Evolutionary conservation across 2,888 invertebrate species (phyloP), one percentile per base, ranked within the genome.

Genomic region (Leptura quadrifasciata): DNA sequence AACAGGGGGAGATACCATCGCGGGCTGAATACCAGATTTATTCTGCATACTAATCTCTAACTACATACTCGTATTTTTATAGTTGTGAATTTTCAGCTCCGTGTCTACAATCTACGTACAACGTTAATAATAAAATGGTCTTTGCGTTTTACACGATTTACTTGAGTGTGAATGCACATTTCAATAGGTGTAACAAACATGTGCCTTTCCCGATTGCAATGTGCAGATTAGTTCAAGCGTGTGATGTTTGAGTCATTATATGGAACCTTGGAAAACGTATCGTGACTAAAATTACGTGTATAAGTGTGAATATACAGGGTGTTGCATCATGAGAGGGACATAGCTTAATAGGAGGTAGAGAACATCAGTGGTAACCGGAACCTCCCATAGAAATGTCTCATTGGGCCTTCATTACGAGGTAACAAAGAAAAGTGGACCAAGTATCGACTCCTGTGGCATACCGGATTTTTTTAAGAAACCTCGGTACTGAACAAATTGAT

Each of bases 1-100:
- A 39, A 12, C 63, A 39, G 63, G 63, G 63, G 63, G 61, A 63
- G 63, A 63, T 63, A 39, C 12, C 21, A 39, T 39, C 39, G 8
- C 39, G 63, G 18, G 63, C 20, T 63, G 39, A 63, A 63, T 63
- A 39, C 18, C 3, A 63, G 20, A 21, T 39, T 63, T 63, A 63
- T 63, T 63, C 5, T 47, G 47, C 47, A 47, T 47, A 47, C 47
- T 47, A 6, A 39, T n/a, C 47, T n/a, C 17, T 47, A n/a, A 47
- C n/a, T n/a, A 1, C 47, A n/a, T 6, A 47, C 47, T 6, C n/a
- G 1, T 4, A 10, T 15, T 47, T 47, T 47, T 47, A 47, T 47
- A n/a, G 47, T 15, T 47, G 3, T 47, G 12, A 3, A 47, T 1
- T 47, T 47, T 2, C 12, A 15, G 47, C 1, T 15, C 3, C 10